Evolutionary conservation across 2,888 invertebrate species (phyloP), one percentile per base, ranked within the genome.

Genomic region (Abrostola triplasia): DNA sequence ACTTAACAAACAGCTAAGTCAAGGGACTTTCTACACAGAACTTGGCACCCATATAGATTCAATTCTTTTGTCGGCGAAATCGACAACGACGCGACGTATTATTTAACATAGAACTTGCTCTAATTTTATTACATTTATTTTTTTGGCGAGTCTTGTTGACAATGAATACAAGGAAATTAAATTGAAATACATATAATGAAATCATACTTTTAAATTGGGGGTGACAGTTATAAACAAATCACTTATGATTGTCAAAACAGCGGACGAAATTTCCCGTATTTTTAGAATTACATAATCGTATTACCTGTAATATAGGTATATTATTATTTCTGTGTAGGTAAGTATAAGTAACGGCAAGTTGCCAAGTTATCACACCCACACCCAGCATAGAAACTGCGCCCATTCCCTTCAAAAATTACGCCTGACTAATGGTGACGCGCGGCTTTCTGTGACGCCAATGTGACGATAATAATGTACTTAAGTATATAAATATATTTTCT

Each of bases 301-400:
- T 48, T 44, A 56, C 52, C 6, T 50, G 37, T 54, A 38, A 40
- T 49, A 54, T 13, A 47, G 8, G 44, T 47, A 24, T 7, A 42
- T 42, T 47, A 8, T 47, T 24, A 24, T 24, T 24, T 4, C 24
- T 24, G 24, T 24, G 24, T 24, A 24, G 24, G 24, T 24, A 24
- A 24, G 44, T 24, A 36, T 58, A 70, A 59, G 70, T 59, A 63
- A 40, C 63, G 55, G 58, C 58, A 63, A 41, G 42, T 38, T 74
- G 70, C 75, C 70, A 75, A 75, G 66, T 55, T 56, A 56, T 24
- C 40, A 50, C 64, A 54, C 75, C 59, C 65, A 71, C 70, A 56
- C 49, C 65, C 71, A 60, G 71, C 50, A 58, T 65, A 57, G 67
- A 76, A 65, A 71, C 59, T 52, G 59, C 44, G 42, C 36, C 53